Base-by-base conservation (phyloP, 2,113 vertebrate genomes). In the Atherinomorus stipes region DNA sequence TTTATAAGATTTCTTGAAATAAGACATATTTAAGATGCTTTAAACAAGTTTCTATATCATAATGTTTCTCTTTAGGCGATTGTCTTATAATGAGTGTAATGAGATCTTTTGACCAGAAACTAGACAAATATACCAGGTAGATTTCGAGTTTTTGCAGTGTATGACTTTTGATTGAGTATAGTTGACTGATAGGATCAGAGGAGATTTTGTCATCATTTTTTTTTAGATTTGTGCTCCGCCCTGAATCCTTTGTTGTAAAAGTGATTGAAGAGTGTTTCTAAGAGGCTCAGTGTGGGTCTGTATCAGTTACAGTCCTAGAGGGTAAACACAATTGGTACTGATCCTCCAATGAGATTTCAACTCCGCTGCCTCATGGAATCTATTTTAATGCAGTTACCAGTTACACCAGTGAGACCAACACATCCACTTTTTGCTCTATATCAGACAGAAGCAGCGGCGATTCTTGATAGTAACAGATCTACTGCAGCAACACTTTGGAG, bases 321-420 rank as follows among this genome's bases (percentile, higher is more conserved):
- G 40, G 19, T 53, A 59, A 71, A 65, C 37, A 52, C 25, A 49
- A 31, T 2, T 25, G 6, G 18, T 54, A 81, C 70, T 76, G 76
- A 78, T 66, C 69, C 69, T 64, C 63, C 18, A 44, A 50, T 69
- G 3, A 64, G 60, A 58, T 12, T 38, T 61, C 42, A 57, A 64
- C 38, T 62, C 38, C 52, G 11, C 5, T 31, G 66, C 60, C 58
- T 80, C 50, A 18, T 57, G 3, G 19, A 57, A 34, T 57, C 26
- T 57, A 47, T 47, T 9, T 8, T 47, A 47, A 47, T 47, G 5
- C 18, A n/a, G 44, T 47, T 47, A 19, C 44, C 4, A 47, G 44
- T 19, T n/a, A 9, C 5, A 47, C 13, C 44, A 47, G 44, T n/a
- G 18, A 47, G 44, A 47, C 44, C 19, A 47, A 47, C 31, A 34